Percentiles rank a stretch among this genome's conserved stretches.
These are phyloP conservation scores for Hystrix brachyura DNA, from an alignment of 2,113 vertebrate species.

Conservation along the genomic window DNA sequence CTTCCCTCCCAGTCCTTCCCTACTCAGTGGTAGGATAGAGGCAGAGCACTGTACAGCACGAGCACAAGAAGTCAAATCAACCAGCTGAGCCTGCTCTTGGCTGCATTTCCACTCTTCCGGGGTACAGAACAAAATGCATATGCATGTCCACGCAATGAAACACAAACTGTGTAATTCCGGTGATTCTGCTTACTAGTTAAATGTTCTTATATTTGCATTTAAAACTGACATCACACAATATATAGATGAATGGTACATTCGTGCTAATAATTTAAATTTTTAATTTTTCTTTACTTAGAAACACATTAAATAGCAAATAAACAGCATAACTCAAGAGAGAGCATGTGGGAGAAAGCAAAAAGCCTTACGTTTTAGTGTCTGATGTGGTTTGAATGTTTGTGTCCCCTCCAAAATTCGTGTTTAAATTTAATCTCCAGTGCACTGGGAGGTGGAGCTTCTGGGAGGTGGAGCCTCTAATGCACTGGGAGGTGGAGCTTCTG, in stretches of 20 bases:
- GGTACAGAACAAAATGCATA: constrained; percentile 47
- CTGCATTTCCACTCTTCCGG: background rate
- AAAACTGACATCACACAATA: constrained; percentile 53
- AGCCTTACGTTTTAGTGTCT: background rate
- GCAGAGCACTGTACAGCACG: background rate
- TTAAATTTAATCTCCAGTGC: background rate
- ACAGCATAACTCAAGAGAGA: constrained; percentile 60
- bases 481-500: background rate
- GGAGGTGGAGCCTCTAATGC: background rate
- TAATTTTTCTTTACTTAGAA: constrained; percentile 75
- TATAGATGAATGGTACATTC: constrained; percentile 62
- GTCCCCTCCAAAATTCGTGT: background rate
- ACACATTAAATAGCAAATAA: constrained; percentile 68
- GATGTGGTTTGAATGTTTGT: background rate
- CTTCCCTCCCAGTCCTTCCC: background rate
- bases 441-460: background rate
- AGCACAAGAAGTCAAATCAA: background rate
- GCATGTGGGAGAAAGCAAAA: background rate
- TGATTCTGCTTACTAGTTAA: constrained; percentile 54
- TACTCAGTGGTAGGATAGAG: background rate
- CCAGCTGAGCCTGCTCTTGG: background rate
- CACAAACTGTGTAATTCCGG: constrained; percentile 56
- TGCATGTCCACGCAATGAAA: background rate
- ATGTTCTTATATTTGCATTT: constrained; percentile 67
- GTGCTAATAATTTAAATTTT: constrained; percentile 76